Percentiles rank a stretch among this genome's conserved stretches.
phyloP scores from a whole-genome alignment of 2,888 invertebrate species.

The Invenusta paracnida region DNA sequence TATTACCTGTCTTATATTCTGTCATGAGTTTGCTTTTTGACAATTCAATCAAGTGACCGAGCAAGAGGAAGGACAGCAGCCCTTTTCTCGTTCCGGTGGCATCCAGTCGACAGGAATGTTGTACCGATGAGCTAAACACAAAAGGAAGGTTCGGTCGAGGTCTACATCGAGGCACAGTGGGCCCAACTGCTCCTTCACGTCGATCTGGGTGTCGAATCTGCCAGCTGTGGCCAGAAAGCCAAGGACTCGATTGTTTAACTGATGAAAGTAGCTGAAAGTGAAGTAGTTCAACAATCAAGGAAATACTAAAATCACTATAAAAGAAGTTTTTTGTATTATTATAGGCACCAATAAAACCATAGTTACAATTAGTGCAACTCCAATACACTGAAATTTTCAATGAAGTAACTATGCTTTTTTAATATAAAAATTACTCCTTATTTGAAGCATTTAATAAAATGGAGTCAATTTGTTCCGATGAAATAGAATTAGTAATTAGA shows the following conservation, averaged over 20 bases:
- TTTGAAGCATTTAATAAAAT: too few species aligned
- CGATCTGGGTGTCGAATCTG: not conserved
- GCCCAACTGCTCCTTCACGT: not conserved
- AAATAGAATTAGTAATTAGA: too few species aligned
- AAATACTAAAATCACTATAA: not conserved
- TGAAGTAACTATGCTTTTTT: too few species aligned
- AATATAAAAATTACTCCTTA: too few species aligned
- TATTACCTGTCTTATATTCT: too few species aligned
- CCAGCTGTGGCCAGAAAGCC: not conserved
- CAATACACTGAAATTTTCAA: too few species aligned
- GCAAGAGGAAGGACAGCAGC: not conserved
- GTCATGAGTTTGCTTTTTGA: too few species aligned
- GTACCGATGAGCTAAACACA: not conserved
- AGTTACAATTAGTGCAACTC: too few species aligned
- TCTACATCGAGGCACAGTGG: not conserved
- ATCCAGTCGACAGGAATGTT: not conserved
- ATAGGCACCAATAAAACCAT: too few species aligned
- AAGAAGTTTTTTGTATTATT: not conserved
- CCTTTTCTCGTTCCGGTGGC: not conserved
- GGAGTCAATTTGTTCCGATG: too few species aligned
- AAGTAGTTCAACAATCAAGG: not conserved
- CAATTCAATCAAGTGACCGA: not conserved
- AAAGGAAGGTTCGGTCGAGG: not conserved
- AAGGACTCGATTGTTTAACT: not conserved
- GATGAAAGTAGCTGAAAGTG: not conserved